A percentile compares a stretch with the other conserved stretches of the same genome.
phyloP scores from a whole-genome alignment of 2,797 vertebrate genomes.

The Botia almorhae region DNA sequence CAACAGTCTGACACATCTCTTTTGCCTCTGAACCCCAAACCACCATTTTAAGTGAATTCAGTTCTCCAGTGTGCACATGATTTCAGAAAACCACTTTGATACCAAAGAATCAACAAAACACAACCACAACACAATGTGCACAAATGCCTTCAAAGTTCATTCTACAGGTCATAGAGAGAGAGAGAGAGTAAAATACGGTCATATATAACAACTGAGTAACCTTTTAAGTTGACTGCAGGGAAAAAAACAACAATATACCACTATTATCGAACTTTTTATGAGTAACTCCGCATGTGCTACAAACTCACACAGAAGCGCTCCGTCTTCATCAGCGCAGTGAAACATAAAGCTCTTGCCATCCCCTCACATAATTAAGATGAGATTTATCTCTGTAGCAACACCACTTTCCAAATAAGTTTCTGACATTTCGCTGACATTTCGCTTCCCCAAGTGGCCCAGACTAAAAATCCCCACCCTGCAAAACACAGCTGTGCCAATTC shows the following conservation, averaged over 20 bases:
- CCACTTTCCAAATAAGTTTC: conserved; percentile 59
- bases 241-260: background rate
- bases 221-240: background rate
- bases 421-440: conserved; percentile 65
- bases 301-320: too few species aligned
- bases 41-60: background rate
- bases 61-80: background rate
- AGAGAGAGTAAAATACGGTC: background rate
- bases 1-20: too few species aligned
- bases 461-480: conserved; percentile 52
- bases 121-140: background rate
- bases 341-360: conserved; percentile 16
- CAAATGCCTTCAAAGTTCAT: background rate
- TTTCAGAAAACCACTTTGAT: background rate
- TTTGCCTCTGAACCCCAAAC: too few species aligned
- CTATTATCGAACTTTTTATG: background rate
- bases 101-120: background rate
- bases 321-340: background rate
- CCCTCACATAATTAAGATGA: conserved; percentile 39
- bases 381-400: conserved; percentile 58
- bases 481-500: conserved; percentile 57
- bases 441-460: conserved; percentile 52
- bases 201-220: background rate
- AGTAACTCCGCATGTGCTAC: background rate
- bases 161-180: background rate